Base-by-base conservation (phyloP, 2,797 vertebrate species). In the Peromyscus attwateri region DNA sequence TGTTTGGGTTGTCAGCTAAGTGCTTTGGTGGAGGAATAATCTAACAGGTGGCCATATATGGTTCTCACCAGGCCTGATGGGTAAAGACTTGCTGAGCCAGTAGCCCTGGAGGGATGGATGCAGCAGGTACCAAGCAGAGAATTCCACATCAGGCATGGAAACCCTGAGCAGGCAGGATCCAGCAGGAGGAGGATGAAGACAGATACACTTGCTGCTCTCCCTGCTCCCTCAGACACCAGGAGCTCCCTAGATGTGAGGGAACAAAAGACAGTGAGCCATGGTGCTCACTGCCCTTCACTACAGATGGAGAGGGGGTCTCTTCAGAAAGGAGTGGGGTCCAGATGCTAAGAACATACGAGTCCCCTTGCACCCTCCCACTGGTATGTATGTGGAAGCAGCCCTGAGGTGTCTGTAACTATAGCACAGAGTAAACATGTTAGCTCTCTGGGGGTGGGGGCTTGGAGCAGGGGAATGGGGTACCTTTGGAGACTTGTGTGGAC, bases 241-340 rank as follows among this genome's bases (percentile, higher is more conserved):
- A 27, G 91, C 29, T 88, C 1, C 1, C 60, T 5, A 12, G 43
- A 31, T 31, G 70, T 43, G 49, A 90, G 83, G 71, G 14, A 68
- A 75, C 29, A 34, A 60, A 46, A 46, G 14, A 1, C 52, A 0
- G 0, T 0, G 21, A 89, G 70, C 19, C 29, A n/a, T 8, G 0
- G 66, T 94, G 89, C 57, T 6, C n/a, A 0, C 27, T 27, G 0
- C 9, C 52, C 73, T 93, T 94, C 96, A 40, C 77, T 96, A 21
- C 5, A 66, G 60, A 95, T 96, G 97, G 91, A 27, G 23, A 52
- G 11, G 57, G 55, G 62, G 95, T 16, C 13, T 85, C 89, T 91
- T 85, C 0, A 0, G 2, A 40, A 91, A 73, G 68, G 64, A 6
- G 46, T 4, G 4, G 55, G 71, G 79, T 62, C 79, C 92, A 71